Evolutionary conservation across 2,888 invertebrate genomes (phyloP).

Genomic region (Alloscopus bannaensis): DNA sequence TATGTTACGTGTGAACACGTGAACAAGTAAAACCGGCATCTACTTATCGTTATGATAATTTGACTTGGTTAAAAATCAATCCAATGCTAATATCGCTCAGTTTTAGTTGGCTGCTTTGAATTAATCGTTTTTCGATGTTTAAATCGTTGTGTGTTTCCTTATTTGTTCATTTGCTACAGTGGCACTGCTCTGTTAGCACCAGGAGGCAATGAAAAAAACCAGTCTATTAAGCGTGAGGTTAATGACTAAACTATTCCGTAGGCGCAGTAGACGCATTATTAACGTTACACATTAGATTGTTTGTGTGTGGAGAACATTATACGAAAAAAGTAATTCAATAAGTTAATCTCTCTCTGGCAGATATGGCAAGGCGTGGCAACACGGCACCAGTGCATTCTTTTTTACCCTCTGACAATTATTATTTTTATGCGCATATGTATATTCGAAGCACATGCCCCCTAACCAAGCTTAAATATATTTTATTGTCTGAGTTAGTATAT

Average conservation of each 20-base stretch:
- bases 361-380: slow-evolving; percentile 21
- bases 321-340: background rate
- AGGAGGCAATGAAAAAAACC: too few species aligned
- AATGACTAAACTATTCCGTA: too few species aligned
- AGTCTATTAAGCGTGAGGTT: too few species aligned
- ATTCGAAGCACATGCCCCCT: slow-evolving; percentile 21
- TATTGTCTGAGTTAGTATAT: slow-evolving; percentile 31
- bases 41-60: background rate
- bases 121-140: too few species aligned
- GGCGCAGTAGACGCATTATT: background rate
- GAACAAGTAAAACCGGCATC: too few species aligned
- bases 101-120: too few species aligned
- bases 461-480: slow-evolving; percentile 35
- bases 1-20: background rate
- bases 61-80: background rate
- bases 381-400: background rate
- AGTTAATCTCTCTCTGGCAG: slow-evolving; percentile 3
- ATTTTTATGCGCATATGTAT: slow-evolving; percentile 1
- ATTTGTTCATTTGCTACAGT: too few species aligned
- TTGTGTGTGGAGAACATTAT: background rate
- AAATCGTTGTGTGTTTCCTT: too few species aligned
- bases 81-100: background rate
- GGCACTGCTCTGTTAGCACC: too few species aligned
- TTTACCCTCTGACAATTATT: background rate
- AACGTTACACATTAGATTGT: background rate